phyloP scores from a whole-genome alignment of 2,113 vertebrate genomes.

The Bucco capensis region DNA sequence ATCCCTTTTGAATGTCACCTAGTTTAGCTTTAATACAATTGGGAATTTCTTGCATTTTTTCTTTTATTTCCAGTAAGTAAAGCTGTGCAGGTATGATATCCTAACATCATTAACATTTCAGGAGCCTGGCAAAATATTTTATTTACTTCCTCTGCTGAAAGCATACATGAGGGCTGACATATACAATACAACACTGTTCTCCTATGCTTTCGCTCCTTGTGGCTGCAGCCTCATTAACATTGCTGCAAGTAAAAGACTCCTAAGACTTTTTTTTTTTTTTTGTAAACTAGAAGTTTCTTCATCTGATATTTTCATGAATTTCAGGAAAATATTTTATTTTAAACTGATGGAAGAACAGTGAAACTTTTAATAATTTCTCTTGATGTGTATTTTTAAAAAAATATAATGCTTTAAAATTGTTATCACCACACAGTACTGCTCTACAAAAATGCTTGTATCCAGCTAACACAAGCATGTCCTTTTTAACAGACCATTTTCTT shows the following conservation, averaged over 20 bases:
- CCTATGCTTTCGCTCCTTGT: not conserved
- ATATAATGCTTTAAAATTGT: not conserved
- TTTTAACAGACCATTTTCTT: not conserved
- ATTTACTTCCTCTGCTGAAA: constrained; percentile 40
- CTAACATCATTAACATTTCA: not conserved
- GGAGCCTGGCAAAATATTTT: constrained; percentile 37
- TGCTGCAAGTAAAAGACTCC: not conserved
- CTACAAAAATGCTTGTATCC: not conserved
- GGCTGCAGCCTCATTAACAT: constrained; percentile 39
- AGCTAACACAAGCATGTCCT: not conserved
- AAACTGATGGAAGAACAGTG: not conserved
- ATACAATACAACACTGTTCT: constrained; percentile 45
- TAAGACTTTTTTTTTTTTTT: not conserved
- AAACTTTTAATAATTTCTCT: not conserved
- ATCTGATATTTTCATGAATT: not conserved
- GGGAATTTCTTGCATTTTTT: not conserved
- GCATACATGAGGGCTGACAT: not conserved
- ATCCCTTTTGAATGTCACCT: not conserved
- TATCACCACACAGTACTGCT: not conserved
- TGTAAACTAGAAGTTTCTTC: not conserved
- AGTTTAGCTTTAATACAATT: not conserved
- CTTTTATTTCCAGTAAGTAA: not conserved
- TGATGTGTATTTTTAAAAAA: not conserved
- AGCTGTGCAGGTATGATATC: not conserved
- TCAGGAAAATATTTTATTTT: not conserved